A percentile compares a stretch with the other conserved stretches of the same genome.
Conservation (phyloP, 2,113 vertebrate species). For the Tamias sibiricus region DNA sequence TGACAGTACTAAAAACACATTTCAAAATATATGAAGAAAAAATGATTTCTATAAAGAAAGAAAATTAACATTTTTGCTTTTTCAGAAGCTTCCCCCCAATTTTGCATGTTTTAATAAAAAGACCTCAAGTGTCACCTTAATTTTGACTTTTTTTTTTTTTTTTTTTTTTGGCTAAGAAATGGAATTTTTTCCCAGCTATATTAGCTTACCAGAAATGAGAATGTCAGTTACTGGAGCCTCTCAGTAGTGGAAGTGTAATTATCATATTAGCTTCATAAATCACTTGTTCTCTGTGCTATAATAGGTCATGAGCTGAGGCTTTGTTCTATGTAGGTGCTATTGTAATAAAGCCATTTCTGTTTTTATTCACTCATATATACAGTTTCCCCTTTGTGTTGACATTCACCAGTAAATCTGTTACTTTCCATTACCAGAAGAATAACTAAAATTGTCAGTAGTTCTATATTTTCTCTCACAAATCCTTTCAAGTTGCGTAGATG, state of each 20-base stretch:
- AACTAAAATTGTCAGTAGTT: slow-evolving; percentile 10
- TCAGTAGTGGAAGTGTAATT: slow-evolving; percentile 14
- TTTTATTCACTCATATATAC: slow-evolving; percentile 50
- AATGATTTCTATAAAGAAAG: not conserved
- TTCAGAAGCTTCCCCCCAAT: not conserved
- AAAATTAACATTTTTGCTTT: not conserved
- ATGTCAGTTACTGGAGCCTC: not conserved
- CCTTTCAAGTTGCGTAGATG: not conserved
- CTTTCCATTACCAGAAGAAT: slow-evolving; percentile 51
- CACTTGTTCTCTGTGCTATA: not conserved
- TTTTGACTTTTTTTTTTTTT: slow-evolving; percentile 50
- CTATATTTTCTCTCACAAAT: slow-evolving; percentile 7
- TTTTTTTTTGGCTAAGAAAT: slow-evolving; percentile 34
- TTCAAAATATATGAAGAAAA: not conserved
- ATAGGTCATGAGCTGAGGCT: not conserved
- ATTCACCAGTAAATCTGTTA: slow-evolving; percentile 35
- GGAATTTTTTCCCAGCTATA: not conserved
- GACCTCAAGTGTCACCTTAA: not conserved
- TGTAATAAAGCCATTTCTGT: slow-evolving; percentile 51
- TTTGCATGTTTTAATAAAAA: slow-evolving; percentile 26
- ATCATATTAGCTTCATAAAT: slow-evolving; percentile 47
- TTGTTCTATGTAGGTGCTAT: not conserved
- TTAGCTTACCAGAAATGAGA: slow-evolving; percentile 57
- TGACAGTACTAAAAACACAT: not conserved
- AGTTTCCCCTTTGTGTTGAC: slow-evolving; percentile 48